Conservation (phyloP, 2,888 invertebrate genomes). For the Enchytraeus crypticus region DNA sequence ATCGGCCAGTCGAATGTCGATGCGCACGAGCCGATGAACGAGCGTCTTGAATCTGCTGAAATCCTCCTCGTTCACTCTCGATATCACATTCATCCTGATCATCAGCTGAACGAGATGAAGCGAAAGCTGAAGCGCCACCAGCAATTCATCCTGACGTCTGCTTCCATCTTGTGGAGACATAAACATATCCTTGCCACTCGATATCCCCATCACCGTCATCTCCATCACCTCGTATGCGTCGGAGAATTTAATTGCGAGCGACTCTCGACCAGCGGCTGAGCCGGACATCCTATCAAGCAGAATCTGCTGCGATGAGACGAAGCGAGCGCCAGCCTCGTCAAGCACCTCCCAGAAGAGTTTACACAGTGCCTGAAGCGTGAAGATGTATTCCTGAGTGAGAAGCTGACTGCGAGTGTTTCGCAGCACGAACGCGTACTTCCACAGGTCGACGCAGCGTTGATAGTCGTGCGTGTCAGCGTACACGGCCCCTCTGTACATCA, state of each 20-base stretch:
- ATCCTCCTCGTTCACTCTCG: conserved; percentile 14
- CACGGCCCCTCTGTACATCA: conserved; percentile 54
- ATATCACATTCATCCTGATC: conserved; percentile 24
- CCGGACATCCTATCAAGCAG: background rate
- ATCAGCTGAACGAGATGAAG: conserved; percentile 37
- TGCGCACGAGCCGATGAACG: conserved; percentile 50
- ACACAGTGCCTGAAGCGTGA: conserved; percentile 75
- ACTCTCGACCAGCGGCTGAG: background rate
- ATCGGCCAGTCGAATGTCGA: conserved; percentile 60
- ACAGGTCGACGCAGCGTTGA: conserved; percentile 76
- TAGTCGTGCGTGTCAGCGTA: conserved; percentile 56
- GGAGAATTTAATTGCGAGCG: conserved; percentile 54
- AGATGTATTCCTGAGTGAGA: conserved; percentile 68
- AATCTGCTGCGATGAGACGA: background rate
- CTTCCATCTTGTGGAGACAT: background rate
- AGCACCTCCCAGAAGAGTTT: conserved; percentile 63
- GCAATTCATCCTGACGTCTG: conserved; percentile 41
- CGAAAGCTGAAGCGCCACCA: conserved; percentile 59
- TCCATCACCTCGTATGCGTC: conserved; percentile 65
- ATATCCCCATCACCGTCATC: conserved; percentile 55
- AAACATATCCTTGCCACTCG: background rate
- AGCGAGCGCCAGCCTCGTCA: conserved; percentile 35
- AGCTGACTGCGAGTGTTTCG: conserved; percentile 51
- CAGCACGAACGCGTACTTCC: conserved; percentile 72
- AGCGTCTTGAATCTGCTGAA: conserved; percentile 40